Base-by-base conservation (phyloP, 1,140 invertebrate genomes). In the Popillia japonica region DNA sequence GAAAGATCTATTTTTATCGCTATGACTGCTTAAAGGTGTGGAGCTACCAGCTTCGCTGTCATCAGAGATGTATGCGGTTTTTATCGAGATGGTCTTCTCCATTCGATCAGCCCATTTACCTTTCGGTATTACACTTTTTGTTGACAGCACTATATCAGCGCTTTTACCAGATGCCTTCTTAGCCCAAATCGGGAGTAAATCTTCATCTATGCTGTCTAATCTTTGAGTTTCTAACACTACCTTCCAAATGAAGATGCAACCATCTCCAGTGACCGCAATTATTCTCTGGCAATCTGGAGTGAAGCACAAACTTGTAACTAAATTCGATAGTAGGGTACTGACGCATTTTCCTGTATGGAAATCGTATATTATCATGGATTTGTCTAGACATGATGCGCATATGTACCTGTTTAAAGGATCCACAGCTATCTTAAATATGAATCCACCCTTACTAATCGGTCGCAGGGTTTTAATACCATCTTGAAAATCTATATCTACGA, bases 71-170 rank as follows among this genome's bases (percentile, higher is more conserved):
- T 17, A 68, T 0, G 9, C 20, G 9, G 61, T 7, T 27, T 14
- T 68, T 22, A 68, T 68, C 1, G 61, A 68, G 22, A 68, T 68
- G 20, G 61, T 68, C 27, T 23, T 23, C 61, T 68, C 61, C 61
- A 68, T 68, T 68, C 61, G 27, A 34, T 22, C 22, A 11, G 61
- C 61, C 61, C 61, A 68, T 68, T 68, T 68, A 27, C 61, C 61
- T 68, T 34, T 23, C 7, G 61, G 61, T 27, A 34, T 22, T 6
- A 68, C 22, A 34, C 61, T 68, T 68, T 34, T 68, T 10, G 20
- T 34, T 27, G 61, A 68, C 27, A 68, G 8, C 0, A 68, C 20
- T 8, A 68, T 68, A 20, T 68, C 22, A 11, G 61, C 27, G 14
- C 22, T 68, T 22, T 27, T 68, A 14, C 22, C 20, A 68, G 27